A percentile compares a stretch with the other conserved stretches of the same genome.
Evolutionary conservation across 2,797 vertebrate genomes (phyloP).

Genomic region (Diglossa cyanea): DNA sequence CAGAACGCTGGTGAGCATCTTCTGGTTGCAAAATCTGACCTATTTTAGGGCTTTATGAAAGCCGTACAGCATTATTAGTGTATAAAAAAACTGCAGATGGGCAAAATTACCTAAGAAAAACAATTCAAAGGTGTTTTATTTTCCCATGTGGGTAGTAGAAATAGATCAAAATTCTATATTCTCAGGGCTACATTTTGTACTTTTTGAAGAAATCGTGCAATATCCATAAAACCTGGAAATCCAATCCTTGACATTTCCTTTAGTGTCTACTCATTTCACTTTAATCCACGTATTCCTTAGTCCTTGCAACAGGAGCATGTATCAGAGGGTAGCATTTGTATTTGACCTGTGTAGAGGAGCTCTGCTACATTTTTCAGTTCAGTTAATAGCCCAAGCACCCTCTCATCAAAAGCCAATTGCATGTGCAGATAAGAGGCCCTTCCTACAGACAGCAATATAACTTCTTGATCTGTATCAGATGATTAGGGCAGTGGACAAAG

Average conservation of each 20-base stretch:
- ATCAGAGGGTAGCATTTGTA: neutral
- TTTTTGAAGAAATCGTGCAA: neutral
- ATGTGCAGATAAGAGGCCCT: neutral
- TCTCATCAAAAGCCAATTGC: slow-evolving; percentile 20
- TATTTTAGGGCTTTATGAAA: slow-evolving; percentile 27
- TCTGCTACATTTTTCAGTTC: neutral
- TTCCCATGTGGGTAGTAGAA: slow-evolving; percentile 27
- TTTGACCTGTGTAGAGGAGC: neutral
- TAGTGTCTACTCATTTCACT: neutral
- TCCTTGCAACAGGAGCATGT: neutral
- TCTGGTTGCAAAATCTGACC: slow-evolving; percentile 25
- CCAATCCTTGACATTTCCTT: neutral
- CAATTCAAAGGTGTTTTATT: slow-evolving; percentile 33
- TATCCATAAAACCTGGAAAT: neutral
- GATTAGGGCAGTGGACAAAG: neutral
- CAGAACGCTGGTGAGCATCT: slow-evolving; percentile 37
- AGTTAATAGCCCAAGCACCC: neutral
- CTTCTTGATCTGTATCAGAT: slow-evolving; percentile 33
- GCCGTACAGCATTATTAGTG: neutral
- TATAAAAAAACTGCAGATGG: neutral
- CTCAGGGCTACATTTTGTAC: neutral
- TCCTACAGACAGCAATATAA: neutral
- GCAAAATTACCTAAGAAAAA: slow-evolving; percentile 16
- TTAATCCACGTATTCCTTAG: neutral
- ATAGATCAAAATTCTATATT: neutral